A percentile compares a stretch with the other conserved stretches of the same genome.
Evolutionary conservation across 2,888 invertebrate species (phyloP).

Genomic region (Diarsia mendica): DNA sequence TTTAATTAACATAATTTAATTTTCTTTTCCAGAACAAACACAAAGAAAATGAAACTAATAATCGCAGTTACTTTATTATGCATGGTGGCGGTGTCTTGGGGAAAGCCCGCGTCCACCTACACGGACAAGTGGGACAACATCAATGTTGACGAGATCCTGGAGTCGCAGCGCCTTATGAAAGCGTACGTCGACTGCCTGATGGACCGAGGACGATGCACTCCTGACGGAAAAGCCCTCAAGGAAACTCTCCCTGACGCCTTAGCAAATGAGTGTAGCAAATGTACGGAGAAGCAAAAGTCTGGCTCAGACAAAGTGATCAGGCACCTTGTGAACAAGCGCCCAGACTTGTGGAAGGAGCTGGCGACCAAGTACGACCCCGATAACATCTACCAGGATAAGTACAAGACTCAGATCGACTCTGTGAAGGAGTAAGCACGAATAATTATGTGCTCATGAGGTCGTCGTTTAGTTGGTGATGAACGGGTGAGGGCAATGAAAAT

Average conservation of each 20-base stretch:
- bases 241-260: slow-evolving; percentile 93
- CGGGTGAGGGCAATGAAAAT: slow-evolving; percentile 47
- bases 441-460: neutral
- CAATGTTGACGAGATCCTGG: slow-evolving; percentile 92
- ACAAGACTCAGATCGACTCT: slow-evolving; percentile 87
- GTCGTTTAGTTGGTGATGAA: slow-evolving; percentile 28
- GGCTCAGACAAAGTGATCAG: slow-evolving; percentile 92
- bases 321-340: slow-evolving; percentile 92
- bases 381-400: slow-evolving; percentile 92
- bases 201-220: slow-evolving; percentile 92
- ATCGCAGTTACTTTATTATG: slow-evolving; percentile 79
- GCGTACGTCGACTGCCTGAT: slow-evolving; percentile 93
- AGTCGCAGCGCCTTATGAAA: slow-evolving; percentile 91
- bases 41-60: slow-evolving; percentile 81
- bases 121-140: slow-evolving; percentile 93
- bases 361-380: slow-evolving; percentile 93
- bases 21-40: slow-evolving; percentile 49
- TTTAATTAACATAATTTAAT: slow-evolving; percentile 4
- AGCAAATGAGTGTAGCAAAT: slow-evolving; percentile 92
- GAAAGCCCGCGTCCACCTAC: slow-evolving; percentile 87
- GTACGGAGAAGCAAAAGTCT: slow-evolving; percentile 90
- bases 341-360: slow-evolving; percentile 92
- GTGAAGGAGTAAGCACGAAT: slow-evolving; percentile 67
- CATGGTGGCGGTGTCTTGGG: slow-evolving; percentile 76
- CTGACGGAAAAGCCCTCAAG: slow-evolving; percentile 91